Evolutionary conservation across 2,888 invertebrate genomes (phyloP).

Genomic region (Plemyria rubiginata): DNA sequence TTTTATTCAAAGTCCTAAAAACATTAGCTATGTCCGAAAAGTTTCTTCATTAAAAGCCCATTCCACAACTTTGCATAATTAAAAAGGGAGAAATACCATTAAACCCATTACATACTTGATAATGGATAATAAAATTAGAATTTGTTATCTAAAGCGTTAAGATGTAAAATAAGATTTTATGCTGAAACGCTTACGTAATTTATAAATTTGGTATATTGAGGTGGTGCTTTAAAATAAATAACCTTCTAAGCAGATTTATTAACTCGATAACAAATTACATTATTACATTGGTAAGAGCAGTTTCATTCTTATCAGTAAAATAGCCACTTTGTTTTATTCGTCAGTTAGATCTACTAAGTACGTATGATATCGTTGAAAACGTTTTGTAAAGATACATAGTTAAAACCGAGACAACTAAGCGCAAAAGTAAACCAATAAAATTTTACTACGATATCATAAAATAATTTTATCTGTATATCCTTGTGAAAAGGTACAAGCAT

Average conservation of each 20-base stretch:
- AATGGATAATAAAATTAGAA: conserved; percentile 49
- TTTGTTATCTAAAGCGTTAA: conserved; percentile 34
- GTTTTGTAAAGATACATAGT: no score
- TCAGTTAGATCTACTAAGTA: no score
- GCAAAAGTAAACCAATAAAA: neutral
- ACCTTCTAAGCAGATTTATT: no score
- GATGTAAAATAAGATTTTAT: conserved; percentile 25
- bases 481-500: neutral
- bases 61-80: conserved; percentile 52
- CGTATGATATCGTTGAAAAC: neutral
- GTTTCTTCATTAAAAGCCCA: conserved; percentile 55
- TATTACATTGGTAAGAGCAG: no score
- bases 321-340: no score
- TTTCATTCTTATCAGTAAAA: no score
- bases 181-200: neutral
- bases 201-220: neutral
- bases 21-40: conserved; percentile 47
- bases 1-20: conserved; percentile 18
- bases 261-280: no score
- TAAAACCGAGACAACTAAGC: neutral
- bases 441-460: neutral
- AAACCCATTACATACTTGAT: conserved; percentile 48
- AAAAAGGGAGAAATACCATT: conserved; percentile 49
- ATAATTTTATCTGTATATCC: neutral
- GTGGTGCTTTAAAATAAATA: no score